Evolutionary conservation across 1,140 invertebrate genomes (phyloP), one percentile per base, ranked within the genome.

Genomic region (Drosophila quadrilineata): DNA sequence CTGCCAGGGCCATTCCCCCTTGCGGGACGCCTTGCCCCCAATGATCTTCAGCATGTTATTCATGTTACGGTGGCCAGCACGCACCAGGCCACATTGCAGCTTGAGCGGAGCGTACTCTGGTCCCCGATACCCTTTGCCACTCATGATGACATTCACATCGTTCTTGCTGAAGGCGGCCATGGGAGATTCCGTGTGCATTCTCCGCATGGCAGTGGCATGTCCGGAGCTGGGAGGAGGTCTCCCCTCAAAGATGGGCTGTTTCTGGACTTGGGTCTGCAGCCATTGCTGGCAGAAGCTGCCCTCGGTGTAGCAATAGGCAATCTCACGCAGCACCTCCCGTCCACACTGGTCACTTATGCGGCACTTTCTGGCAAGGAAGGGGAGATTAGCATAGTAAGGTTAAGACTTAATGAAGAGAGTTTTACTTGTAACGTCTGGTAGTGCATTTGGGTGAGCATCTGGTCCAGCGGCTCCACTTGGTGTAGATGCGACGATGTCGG

Each of bases 1-100:
- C 91, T 97, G 95, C 97, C 97, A 98, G 0, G 96, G 96, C 97
- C 97, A 98, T 75, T 94, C 94, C 6, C 96, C 95, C 62, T 93
- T 94, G 3, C 91, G 89, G 0, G 96, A 92, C 45, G 95, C 94
- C 36, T 92, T 91, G 0, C 97, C 97, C 0, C 97, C 97, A 36
- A 98, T 95, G 21, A 98, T 98, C 66, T 94, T 93, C 26, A 95
- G 85, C 92, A 94, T 93, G 36, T 91, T 74, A 10, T 90, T 82
- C 88, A 91, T 87, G 62, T 89, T 90, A 9, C 82, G 73, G 33
- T 82, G 45, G 2, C 50, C 89, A 54, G 26, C 84, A 1, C 74
- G 70, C 0, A 74, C 65, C 22, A 89, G 63, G 2, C 88, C 88
- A 46, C 88, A 89, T 5, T 69, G 76, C 2, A 89, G 56, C 36